Evolutionary conservation across 2,888 invertebrate genomes (phyloP).

Genomic region (Stenodema calcarata): DNA sequence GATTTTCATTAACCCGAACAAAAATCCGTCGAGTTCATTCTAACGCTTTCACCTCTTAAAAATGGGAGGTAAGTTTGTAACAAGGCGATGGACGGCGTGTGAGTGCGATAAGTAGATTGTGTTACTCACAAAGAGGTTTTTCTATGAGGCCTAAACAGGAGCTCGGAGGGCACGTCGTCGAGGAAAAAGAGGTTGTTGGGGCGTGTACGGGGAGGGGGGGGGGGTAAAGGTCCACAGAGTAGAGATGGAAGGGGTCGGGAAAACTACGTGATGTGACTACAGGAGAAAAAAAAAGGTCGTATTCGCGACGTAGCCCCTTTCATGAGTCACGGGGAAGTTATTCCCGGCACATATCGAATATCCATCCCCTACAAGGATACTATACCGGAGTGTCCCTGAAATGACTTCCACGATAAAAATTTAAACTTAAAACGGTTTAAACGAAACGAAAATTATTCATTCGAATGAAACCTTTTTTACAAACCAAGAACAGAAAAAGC

Average conservation of each 20-base stretch:
- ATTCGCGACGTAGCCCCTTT: neutral
- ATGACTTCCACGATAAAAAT: too few species aligned
- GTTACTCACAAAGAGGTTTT: neutral
- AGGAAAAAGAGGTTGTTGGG: neutral
- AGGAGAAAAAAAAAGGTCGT: neutral
- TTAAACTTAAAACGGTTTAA: too few species aligned
- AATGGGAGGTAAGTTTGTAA: neutral
- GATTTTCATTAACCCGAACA: too few species aligned
- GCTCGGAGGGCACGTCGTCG: neutral
- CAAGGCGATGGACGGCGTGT: neutral
- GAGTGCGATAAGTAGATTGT: neutral
- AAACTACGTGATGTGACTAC: neutral
- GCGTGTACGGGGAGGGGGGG: too few species aligned
- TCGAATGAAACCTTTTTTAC: too few species aligned
- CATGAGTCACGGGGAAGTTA: neutral
- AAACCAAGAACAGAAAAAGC: too few species aligned
- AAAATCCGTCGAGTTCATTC: neutral
- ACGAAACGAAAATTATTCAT: too few species aligned
- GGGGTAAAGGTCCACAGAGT: neutral
- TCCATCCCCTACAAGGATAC: neutral
- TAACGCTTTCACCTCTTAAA: neutral
- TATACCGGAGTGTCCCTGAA: too few species aligned
- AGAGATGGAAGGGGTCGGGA: neutral
- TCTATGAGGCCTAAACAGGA: neutral
- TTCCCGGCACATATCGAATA: neutral